A percentile compares a stretch with the other conserved stretches of the same genome.
phyloP scores from a whole-genome alignment of 2,113 vertebrate genomes.

The Panthera uncia region DNA sequence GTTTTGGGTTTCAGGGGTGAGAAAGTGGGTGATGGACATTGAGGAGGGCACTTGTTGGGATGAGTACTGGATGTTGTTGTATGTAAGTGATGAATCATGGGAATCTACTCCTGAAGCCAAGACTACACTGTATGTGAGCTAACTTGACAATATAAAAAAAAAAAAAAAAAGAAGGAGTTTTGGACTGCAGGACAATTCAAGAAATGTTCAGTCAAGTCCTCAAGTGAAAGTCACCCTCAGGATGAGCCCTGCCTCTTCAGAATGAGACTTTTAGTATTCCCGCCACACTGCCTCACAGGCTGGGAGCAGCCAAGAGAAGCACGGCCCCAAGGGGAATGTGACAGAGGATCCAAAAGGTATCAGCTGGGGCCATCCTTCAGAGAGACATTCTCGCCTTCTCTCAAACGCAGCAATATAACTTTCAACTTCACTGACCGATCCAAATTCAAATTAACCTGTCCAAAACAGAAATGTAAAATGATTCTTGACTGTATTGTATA shows the following conservation, averaged over 20 bases:
- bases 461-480: background rate
- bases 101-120: no score
- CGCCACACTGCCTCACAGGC: background rate
- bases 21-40: no score
- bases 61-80: no score
- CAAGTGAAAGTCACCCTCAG: background rate
- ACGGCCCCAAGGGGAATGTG: background rate
- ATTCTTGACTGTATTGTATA: background rate
- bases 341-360: background rate
- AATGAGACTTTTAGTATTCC: background rate
- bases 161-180: background rate
- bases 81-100: no score
- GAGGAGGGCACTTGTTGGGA: no score
- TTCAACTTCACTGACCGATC: background rate
- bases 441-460: background rate
- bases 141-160: no score
- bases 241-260: background rate
- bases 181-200: background rate
- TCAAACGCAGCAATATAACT: background rate
- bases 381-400: background rate
- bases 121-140: no score
- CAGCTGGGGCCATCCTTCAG: background rate
- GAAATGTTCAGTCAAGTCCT: background rate
- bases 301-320: background rate
- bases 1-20: background rate